Percentiles rank a stretch among this genome's conserved stretches.
Evolutionary conservation across 2,888 invertebrate species (phyloP).

Genomic region (Sussaba pulchella): DNA sequence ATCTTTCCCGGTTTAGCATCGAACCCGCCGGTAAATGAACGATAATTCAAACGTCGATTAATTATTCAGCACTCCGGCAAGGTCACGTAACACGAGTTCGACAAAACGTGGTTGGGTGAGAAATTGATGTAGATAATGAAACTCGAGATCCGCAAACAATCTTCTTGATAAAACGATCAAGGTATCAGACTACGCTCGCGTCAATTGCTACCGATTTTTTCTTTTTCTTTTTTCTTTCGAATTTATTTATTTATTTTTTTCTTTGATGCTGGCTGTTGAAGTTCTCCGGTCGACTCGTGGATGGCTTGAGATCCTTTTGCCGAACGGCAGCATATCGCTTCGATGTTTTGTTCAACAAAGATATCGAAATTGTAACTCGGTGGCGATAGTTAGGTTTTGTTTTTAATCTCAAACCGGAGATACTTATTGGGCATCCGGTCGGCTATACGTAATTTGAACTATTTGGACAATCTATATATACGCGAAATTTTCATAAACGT

Average conservation of each 20-base stretch:
- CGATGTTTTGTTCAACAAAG: background rate
- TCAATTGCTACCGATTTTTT: background rate
- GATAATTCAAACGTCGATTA: background rate
- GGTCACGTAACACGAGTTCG: slow-evolving; percentile 13
- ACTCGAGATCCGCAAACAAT: slow-evolving; percentile 53
- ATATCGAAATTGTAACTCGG: slow-evolving; percentile 2
- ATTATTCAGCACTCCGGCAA: background rate
- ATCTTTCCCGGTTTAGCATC: background rate
- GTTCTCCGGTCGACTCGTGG: background rate
- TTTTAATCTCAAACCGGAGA: no score
- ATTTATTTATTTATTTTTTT: background rate
- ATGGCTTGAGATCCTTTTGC: slow-evolving; percentile 3
- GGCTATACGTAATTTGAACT: no score
- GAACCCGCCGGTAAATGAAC: background rate
- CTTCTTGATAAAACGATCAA: slow-evolving; percentile 11
- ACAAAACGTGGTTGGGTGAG: background rate
- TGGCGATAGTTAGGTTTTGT: background rate
- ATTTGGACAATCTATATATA: no score
- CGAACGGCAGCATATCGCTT: background rate
- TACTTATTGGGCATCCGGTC: no score
- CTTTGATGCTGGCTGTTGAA: background rate
- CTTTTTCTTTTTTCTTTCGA: background rate
- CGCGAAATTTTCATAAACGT: no score
- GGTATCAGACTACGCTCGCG: slow-evolving; percentile 25
- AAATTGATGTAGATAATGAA: slow-evolving; percentile 41